Evolutionary conservation across 1,140 invertebrate genomes (phyloP), one percentile per base, ranked within the genome.

Genomic region (Lerema accius): DNA sequence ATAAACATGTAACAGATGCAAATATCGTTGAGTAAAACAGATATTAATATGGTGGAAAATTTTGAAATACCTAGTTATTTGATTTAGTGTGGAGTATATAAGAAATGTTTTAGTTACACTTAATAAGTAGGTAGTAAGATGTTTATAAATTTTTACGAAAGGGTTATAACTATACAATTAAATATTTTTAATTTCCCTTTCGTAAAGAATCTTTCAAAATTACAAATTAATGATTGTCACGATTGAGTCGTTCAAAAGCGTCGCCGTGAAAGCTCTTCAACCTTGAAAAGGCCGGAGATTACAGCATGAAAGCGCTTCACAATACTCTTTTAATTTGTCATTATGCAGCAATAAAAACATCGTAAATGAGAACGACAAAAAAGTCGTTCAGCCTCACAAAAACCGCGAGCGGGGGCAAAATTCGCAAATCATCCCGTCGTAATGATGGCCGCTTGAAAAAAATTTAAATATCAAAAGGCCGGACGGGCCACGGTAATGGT

Each of bases 391-490:
- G 69, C 78, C 76, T 73, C 74, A 84, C 78, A 88, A 90, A 89
- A 89, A 90, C 80, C 80, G 82, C 84, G 80, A 65, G 76, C 59
- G 78, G 78, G 87, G 87, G 86, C 84, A 71, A 82, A 88, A 83
- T 90, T 86, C 84, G 86, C 87, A 87, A 84, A 89, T 90, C 87
- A 90, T 89, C 71, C 82, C 75, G 69, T 65, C 78, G 71, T 90
- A 90, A 90, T 90, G 87, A 87, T 74, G 81, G 81, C 82, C 86
- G 86, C 87, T 90, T 90, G 78, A 86, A 90, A 90, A 89, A 89
- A 90, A 90, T 85, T 90, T 89, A 90, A 90, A 90, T 90, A 90
- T 90, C 86, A 90, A 90, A 89, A 90, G 86, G 78, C 84, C 84
- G 86, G 86, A 89, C 87, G 86, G 81, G 84, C 82, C 86, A 77